These are phyloP conservation scores for Cinclus mexicanus DNA, from an alignment of 2,113 vertebrate species.

Conservation along the genomic window DNA sequence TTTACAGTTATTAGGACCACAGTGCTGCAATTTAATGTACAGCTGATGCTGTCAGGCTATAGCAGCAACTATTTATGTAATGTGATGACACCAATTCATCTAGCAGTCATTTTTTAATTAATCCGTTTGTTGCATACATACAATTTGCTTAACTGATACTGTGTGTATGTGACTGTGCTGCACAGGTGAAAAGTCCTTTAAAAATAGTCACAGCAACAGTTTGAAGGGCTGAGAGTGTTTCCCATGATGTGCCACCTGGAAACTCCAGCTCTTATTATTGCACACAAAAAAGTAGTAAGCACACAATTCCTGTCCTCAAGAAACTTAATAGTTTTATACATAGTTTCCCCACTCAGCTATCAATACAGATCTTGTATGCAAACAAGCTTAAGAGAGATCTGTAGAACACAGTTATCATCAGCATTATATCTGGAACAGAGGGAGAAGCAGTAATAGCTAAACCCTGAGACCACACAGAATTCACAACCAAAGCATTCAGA, in stretches of 20 bases:
- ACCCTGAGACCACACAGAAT: neutral
- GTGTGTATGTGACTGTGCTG: neutral
- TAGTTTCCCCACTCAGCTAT: neutral
- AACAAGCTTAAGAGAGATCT: neutral
- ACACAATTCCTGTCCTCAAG: neutral
- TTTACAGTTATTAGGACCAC: neutral
- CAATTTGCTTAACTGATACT: neutral
- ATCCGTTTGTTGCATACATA: neutral
- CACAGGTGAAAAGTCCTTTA: neutral
- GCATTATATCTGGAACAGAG: neutral
- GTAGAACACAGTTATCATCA: neutral
- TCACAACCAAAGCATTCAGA: neutral
- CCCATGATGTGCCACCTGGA: neutral
- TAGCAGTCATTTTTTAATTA: neutral
- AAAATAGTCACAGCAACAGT: neutral
- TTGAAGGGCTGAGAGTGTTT: neutral
- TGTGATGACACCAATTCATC: fast-evolving
- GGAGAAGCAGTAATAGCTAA: neutral
- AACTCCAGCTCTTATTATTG: neutral
- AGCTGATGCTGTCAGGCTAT: neutral
- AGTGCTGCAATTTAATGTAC: neutral
- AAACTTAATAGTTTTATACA: neutral
- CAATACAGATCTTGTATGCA: neutral
- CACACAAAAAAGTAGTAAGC: neutral
- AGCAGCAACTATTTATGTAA: neutral